phyloP scores from a whole-genome alignment of 2,113 vertebrate species.

The Hipposideros armiger region DNA sequence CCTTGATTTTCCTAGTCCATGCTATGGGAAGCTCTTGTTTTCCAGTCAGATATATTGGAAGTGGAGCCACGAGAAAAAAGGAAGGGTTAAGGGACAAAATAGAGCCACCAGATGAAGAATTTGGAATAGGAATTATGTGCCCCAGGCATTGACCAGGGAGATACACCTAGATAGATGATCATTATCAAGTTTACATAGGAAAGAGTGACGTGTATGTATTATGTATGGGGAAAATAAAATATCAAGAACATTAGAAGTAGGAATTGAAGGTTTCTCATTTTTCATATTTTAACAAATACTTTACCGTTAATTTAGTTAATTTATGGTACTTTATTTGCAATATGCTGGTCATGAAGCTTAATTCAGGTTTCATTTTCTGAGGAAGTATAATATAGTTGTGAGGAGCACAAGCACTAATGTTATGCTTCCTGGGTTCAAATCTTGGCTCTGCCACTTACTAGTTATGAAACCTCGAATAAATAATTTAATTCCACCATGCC shows the following conservation, averaged over 20 bases:
- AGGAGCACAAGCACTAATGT: neutral
- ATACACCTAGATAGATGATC: neutral
- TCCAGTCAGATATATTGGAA: slow-evolving; percentile 28
- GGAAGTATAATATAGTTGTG: neutral
- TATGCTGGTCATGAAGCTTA: neutral
- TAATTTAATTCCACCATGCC: neutral
- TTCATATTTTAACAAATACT: slow-evolving; percentile 14
- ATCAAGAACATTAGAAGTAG: neutral
- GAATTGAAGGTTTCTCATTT: neutral
- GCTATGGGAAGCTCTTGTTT: neutral
- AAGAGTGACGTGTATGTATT: neutral
- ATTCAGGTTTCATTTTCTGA: slow-evolving; percentile 41
- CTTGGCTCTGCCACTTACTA: neutral
- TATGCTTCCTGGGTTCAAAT: slow-evolving; percentile 3
- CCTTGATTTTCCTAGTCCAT: neutral
- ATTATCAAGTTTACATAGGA: neutral
- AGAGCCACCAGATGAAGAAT: neutral
- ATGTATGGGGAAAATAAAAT: slow-evolving; percentile 4
- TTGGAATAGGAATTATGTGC: neutral
- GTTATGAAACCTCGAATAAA: slow-evolving; percentile 9
- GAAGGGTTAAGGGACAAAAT: neutral
- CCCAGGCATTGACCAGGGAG: neutral
- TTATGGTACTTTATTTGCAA: slow-evolving; percentile 26
- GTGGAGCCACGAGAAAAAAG: neutral
- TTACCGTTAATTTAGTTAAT: neutral